Evolutionary conservation across 2,797 vertebrate genomes (phyloP), one percentile per base, ranked within the genome.

Genomic region (Pagetopsis macropterus): DNA sequence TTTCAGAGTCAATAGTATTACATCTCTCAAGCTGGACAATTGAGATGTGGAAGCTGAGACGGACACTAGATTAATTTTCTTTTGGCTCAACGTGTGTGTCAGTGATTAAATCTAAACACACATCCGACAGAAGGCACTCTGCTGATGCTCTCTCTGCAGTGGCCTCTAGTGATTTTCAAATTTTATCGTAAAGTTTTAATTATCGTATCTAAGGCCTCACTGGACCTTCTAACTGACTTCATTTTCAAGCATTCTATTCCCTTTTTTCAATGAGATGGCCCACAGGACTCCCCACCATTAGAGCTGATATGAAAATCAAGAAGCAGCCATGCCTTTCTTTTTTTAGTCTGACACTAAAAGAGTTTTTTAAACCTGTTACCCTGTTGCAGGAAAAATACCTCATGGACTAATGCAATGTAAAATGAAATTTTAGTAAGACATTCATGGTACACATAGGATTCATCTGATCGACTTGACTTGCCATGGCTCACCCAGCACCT

Each of bases 111-210:
- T 82, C 57, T 66, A 69, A 72, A 74, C 67, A 79, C 75, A 43
- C 40, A 78, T 79, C 78, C 72, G 60, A 69, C 40, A 37, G 27
- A n/a, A 21, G 45, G 68, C 57, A 46, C 48, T 72, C 45, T 51
- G 57, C 69, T 51, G 57, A 66, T 51, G 75, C 71, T 76, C 49
- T 50, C 76, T 65, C 75, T 49, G 57, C 63, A 48, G 59, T 58
- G 75, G 72, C 73, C 85, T 69, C 72, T 1, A 60, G 81, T 68
- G 71, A 79, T 52, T 78, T 84, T 72, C 46, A 52, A 54, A 83
- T 87, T 83, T 81, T 54, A 86, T 79, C 69, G 60, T 82, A 51
- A 83, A 79, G 72, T 86, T 87, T 90, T 89, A 88, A 91, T 91
- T 87, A 87, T 76, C 33, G 3, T 52, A 81, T 84, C 66, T 86